Evolutionary conservation across 2,888 invertebrate genomes (phyloP).

Genomic region (Lucinisca nassula): DNA sequence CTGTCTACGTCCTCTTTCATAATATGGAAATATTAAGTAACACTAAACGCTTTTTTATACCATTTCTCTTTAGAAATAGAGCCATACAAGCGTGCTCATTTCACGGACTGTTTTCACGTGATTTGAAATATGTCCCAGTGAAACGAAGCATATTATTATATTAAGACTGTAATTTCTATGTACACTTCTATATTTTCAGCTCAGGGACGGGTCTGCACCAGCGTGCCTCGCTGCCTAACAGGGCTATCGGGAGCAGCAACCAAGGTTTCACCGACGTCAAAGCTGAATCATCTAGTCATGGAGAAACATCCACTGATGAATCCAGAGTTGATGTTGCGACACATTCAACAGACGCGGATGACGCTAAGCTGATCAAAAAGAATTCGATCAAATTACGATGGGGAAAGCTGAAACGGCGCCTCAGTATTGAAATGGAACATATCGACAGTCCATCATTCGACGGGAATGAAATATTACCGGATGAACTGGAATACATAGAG

Average conservation of each 20-base stretch:
- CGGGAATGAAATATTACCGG: conserved; percentile 56
- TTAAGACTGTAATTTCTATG: no score
- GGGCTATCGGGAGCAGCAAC: neutral
- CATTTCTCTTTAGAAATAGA: no score
- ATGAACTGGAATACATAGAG: conserved; percentile 67
- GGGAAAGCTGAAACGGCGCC: conserved; percentile 38
- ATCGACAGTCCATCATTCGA: conserved; percentile 13
- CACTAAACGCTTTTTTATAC: no score
- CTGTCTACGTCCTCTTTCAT: no score
- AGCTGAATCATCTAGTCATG: no score
- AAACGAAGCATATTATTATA: no score
- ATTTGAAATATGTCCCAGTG: no score
- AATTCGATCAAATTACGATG: conserved; percentile 29
- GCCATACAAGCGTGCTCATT: no score
- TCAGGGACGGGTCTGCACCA: conserved; percentile 55
- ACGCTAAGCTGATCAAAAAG: neutral
- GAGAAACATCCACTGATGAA: conserved; percentile 39
- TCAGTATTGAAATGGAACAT: conserved; percentile 36
- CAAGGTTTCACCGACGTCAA: neutral
- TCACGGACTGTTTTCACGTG: no score
- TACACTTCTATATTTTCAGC: conserved; percentile 32
- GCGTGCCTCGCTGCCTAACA: conserved; percentile 29
- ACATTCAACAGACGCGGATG: neutral
- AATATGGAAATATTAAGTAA: no score
- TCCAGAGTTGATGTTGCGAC: conserved; percentile 47